Percentiles rank a stretch among this genome's conserved stretches.
Conservation (phyloP, 2,888 invertebrate species). For the Automeris io region DNA sequence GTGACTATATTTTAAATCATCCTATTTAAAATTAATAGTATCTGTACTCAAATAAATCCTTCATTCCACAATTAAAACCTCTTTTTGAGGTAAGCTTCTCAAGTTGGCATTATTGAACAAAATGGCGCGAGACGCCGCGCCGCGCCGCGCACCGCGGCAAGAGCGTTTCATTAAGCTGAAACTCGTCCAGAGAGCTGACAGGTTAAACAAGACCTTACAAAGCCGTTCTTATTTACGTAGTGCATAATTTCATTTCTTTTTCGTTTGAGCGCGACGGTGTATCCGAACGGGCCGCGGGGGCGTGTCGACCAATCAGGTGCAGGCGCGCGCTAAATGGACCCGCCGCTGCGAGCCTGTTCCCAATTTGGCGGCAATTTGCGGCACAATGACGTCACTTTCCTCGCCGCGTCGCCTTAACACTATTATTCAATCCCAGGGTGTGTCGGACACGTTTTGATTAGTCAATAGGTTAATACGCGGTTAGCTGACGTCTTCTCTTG, state of each 20-base stretch:
- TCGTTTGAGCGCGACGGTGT: constrained; percentile 38
- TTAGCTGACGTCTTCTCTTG: constrained; percentile 35
- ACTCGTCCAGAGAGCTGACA: constrained; percentile 21
- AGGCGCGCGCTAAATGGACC: constrained; percentile 62
- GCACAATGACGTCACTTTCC: constrained; percentile 55
- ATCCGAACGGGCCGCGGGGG: constrained; percentile 31
- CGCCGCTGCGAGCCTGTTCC: constrained; percentile 57
- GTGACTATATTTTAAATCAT: too few relatives aligned
- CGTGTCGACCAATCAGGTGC: constrained; percentile 70
- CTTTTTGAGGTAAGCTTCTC: too few relatives aligned
- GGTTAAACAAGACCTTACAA: constrained; percentile 51
- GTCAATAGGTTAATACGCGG: constrained; percentile 58
- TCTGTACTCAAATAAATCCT: too few relatives aligned
- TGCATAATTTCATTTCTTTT: constrained; percentile 70
- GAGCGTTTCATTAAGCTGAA: constrained; percentile 13
- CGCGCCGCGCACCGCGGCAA: background rate
- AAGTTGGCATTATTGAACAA: constrained; percentile 1
- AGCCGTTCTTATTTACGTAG: constrained; percentile 60
- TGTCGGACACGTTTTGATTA: constrained; percentile 67
- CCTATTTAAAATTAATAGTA: too few relatives aligned
- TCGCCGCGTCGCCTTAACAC: constrained; percentile 49
- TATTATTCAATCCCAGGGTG: constrained; percentile 69
- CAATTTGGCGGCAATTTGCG: constrained; percentile 72
- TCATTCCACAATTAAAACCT: too few relatives aligned
- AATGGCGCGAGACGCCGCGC: constrained; percentile 4